phyloP scores from a whole-genome alignment of 2,797 vertebrate species.

The Chaetophractus vellerosus region DNA sequence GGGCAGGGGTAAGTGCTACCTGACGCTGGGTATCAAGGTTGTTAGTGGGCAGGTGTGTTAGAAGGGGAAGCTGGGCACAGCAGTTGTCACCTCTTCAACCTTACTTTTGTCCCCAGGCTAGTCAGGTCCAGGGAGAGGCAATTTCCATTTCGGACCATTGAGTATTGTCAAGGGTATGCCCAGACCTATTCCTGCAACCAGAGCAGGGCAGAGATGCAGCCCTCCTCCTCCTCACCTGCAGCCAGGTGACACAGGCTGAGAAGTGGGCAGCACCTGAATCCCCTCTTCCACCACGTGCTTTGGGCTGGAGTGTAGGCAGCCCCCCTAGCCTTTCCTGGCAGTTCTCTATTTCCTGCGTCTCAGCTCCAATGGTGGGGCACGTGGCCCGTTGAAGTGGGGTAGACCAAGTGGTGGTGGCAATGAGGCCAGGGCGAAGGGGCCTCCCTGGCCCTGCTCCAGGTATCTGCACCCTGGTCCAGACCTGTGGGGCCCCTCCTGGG shows the following conservation, averaged over 20 bases:
- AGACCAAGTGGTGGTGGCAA: background rate
- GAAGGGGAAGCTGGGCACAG: background rate
- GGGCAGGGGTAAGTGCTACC: background rate
- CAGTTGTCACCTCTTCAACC: background rate
- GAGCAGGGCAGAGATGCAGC: too few relatives aligned
- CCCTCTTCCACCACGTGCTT: background rate
- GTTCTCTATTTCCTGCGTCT: background rate
- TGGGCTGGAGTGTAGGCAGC: background rate
- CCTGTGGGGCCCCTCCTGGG: background rate
- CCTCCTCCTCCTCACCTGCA: background rate
- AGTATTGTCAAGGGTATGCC: background rate
- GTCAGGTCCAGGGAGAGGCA: background rate
- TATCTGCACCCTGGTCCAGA: background rate
- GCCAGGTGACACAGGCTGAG: background rate
- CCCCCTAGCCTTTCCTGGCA: background rate
- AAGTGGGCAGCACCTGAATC: fast-evolving
- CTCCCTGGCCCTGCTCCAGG: background rate
- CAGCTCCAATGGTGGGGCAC: background rate
- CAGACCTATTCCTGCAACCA: background rate
- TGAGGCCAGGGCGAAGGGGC: background rate
- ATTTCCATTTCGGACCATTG: background rate
- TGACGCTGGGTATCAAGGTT: background rate
- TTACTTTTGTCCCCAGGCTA: background rate
- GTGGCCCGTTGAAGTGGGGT: background rate
- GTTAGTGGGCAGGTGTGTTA: background rate